Evolutionary conservation across 2,113 vertebrate species (phyloP), one percentile per base, ranked within the genome.

Genomic region (Orthonyx spaldingii): DNA sequence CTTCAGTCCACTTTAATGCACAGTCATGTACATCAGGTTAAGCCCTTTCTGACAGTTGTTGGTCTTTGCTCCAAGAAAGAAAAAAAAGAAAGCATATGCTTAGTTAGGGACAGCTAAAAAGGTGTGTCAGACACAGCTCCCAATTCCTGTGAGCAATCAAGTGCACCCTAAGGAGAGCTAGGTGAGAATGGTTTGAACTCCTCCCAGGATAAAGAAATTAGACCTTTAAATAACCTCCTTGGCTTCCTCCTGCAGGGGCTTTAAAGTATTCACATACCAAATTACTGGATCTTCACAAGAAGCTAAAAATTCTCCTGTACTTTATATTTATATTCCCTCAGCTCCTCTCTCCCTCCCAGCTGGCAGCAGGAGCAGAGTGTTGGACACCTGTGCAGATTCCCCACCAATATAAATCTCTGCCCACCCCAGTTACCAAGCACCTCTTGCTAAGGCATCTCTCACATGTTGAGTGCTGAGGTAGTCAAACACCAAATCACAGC

Each of bases 331-430:
- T n/a, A n/a, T n/a, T 49, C 18, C 24, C 26, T 44, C 32, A 61
- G 37, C 41, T 72, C 24, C 13, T 66, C 10, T 66, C 28, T 78
- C 39, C 10, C 23, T 69, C 33, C 11, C 44, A 53, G 22, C 2
- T 41, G 35, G 39, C n/a, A 82, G 32, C 57, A 50, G 74, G 6
- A 84, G 10, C 4, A 2, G 3, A 0, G 1, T 1, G 0, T 14
- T 63, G 13, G 30, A 53, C n/a, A 77, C 10, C 17, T 9, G 1
- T 0, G 0, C 13, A 75, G 23, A 60, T 32, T 63, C 18, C 12
- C 44, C 64, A 23, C 5, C 28, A 35, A 7, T 8, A 41, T 5
- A 64, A 70, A 70, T 22, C 32, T 57, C 27, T 56, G 13, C 15
- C 52, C 19, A 53, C 23, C n/a, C 26, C 42, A 88, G 39, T 24